Evolutionary conservation across 2,113 vertebrate genomes (phyloP).

Genomic region (Phaetusa simplex): DNA sequence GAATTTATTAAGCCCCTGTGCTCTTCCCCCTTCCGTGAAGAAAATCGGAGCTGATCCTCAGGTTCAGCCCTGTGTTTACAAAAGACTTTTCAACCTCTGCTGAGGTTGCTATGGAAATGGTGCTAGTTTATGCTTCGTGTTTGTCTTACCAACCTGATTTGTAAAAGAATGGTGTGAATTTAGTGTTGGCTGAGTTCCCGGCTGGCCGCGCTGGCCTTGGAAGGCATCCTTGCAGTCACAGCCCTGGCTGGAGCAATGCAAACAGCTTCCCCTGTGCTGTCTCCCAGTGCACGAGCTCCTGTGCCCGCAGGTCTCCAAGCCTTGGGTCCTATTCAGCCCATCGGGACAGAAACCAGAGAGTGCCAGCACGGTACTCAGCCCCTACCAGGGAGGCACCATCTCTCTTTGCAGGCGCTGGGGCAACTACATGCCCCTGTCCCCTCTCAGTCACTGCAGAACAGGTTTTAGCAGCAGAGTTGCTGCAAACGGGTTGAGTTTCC

Average conservation of each 20-base stretch:
- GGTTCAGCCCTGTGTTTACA: conserved; percentile 50
- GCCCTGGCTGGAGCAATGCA: conserved; percentile 10
- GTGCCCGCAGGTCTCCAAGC: not conserved
- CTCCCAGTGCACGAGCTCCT: not conserved
- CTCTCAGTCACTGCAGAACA: not conserved
- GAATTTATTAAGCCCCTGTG: conserved; percentile 1
- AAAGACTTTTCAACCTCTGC: conserved; percentile 44
- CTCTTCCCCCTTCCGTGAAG: not conserved
- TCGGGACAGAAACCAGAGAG: not conserved
- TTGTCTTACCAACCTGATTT: conserved; percentile 61
- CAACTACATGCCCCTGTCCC: accelerated
- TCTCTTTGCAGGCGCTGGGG: not conserved
- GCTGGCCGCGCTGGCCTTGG: not conserved
- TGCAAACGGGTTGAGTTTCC: not conserved
- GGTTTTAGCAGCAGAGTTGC: not conserved
- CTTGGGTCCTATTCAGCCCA: not conserved
- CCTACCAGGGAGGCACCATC: not conserved
- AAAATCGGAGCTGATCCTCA: not conserved
- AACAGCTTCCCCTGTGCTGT: not conserved
- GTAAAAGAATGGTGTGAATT: conserved; percentile 62
- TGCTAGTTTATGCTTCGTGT: conserved; percentile 22
- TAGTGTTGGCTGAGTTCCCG: conserved; percentile 27
- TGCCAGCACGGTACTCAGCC: not conserved
- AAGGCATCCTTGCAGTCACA: not conserved
- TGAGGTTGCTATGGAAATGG: conserved; percentile 57